Percentiles rank a stretch among this genome's conserved stretches.
Evolutionary conservation across 92 coral and sea anemone genomes (phyloP).

Genomic region (Epizoanthus rinbou): DNA sequence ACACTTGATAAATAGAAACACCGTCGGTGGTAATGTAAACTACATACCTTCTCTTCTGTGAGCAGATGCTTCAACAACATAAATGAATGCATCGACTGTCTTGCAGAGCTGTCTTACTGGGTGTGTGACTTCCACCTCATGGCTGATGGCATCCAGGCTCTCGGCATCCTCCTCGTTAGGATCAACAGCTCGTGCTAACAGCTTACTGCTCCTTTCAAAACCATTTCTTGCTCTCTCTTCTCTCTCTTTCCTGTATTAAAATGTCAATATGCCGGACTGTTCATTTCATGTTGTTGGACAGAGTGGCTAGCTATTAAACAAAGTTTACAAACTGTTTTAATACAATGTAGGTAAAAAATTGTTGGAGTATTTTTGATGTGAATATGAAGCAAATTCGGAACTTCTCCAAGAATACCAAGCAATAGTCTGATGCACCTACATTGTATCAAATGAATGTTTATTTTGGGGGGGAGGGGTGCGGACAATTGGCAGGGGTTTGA

Average conservation of each 20-base stretch:
- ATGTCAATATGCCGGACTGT: not conserved
- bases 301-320: not conserved
- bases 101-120: constrained; percentile 91
- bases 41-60: constrained; percentile 71
- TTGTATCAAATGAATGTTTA: too few relatives aligned
- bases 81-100: constrained; percentile 94
- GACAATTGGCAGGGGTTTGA: too few relatives aligned
- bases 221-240: constrained; percentile 81
- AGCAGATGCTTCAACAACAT: constrained; percentile 85
- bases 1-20: too few relatives aligned
- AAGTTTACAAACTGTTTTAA: not conserved
- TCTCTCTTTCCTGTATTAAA: constrained; percentile 82
- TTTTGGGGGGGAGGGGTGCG: too few relatives aligned
- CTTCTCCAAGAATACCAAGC: too few relatives aligned
- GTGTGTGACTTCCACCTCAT: constrained; percentile 73
- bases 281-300: not conserved
- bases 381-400: too few relatives aligned
- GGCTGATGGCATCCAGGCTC: constrained; percentile 17
- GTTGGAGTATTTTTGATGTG: too few relatives aligned
- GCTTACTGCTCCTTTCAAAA: constrained; percentile 65
- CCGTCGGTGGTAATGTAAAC: too few relatives aligned
- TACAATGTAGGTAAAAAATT: too few relatives aligned
- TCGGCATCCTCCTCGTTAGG: constrained; percentile 45
- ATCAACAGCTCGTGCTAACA: constrained; percentile 49
- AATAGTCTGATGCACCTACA: too few relatives aligned